phyloP scores from a whole-genome alignment of 2,888 invertebrate genomes.

The Onthophagus sagittarius region DNA sequence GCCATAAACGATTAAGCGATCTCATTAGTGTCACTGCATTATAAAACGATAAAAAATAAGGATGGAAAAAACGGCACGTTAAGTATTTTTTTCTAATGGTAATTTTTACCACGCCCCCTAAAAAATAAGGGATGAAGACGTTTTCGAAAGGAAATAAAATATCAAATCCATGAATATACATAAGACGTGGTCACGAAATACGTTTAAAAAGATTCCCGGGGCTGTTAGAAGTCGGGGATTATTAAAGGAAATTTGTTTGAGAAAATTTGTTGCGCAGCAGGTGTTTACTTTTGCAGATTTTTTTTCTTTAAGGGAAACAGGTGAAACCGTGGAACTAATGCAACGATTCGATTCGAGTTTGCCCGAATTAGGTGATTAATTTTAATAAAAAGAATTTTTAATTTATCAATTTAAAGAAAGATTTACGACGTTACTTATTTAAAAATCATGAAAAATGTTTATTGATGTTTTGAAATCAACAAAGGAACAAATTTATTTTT shows the following conservation, averaged over 20 bases:
- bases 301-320: background rate
- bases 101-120: background rate
- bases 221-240: background rate
- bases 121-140: background rate
- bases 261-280: background rate
- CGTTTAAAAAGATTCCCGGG: background rate
- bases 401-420: background rate
- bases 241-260: background rate
- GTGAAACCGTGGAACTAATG: background rate
- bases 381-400: background rate
- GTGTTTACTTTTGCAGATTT: background rate
- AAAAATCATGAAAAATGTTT: no score
- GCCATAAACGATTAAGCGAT: background rate
- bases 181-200: background rate
- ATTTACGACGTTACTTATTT: background rate
- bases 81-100: background rate
- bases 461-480: background rate
- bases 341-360: background rate
- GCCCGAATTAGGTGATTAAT: background rate
- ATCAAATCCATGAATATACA: background rate
- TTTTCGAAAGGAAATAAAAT: background rate
- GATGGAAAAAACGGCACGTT: background rate
- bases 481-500: background rate
- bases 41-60: background rate
- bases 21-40: background rate